Percentiles rank a stretch among this genome's conserved stretches.
These are phyloP conservation scores for Eulemur albifrons DNA, from an alignment of 2,797 vertebrate genomes.

Conservation along the genomic window DNA sequence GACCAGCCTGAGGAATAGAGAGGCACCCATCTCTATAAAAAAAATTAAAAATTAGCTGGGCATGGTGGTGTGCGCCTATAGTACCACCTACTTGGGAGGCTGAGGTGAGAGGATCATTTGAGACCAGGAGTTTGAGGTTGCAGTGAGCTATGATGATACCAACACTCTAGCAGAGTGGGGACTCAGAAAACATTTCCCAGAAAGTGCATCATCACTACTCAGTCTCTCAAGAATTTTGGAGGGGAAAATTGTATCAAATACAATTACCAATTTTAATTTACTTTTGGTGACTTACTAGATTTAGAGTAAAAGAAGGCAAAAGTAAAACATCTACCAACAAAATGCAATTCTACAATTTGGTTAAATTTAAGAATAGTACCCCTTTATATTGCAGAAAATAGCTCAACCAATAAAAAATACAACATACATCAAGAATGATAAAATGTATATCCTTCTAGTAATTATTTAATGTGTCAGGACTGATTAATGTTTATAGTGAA, in stretches of 20 bases:
- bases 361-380: background rate
- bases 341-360: background rate
- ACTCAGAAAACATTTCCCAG: slow-evolving; percentile 18
- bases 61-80: background rate
- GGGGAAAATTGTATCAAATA: background rate
- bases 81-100: background rate
- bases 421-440: background rate
- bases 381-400: background rate
- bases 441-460: slow-evolving; percentile 5
- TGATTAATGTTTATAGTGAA: slow-evolving; percentile 8
- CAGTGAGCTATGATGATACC: background rate
- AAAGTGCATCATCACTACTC: background rate
- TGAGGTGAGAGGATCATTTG: background rate
- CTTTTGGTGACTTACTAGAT: slow-evolving; percentile 28
- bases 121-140: background rate
- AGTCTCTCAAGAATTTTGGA: slow-evolving; percentile 36
- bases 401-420: slow-evolving; percentile 3
- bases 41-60: background rate
- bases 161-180: background rate
- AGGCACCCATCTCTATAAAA: background rate
- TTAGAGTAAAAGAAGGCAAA: slow-evolving; percentile 10
- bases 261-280: slow-evolving; percentile 43
- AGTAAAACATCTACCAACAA: slow-evolving; percentile 16
- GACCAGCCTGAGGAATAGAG: background rate
- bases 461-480: background rate